A percentile compares a stretch with the other conserved stretches of the same genome.
phyloP scores from a whole-genome alignment of 2,797 vertebrate genomes.

The Dendrocincla tyrannina region DNA sequence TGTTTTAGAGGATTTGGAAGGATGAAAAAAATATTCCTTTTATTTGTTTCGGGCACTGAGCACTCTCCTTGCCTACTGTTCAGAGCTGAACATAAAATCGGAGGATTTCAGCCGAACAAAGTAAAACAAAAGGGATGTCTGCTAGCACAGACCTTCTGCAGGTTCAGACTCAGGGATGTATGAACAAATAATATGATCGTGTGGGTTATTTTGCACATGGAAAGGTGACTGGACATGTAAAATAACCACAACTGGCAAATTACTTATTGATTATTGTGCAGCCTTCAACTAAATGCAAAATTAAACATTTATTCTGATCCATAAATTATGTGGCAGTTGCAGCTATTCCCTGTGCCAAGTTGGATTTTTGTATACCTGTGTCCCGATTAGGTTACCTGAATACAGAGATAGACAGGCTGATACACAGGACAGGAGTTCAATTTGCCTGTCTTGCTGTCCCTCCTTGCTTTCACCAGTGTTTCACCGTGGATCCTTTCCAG shows the following conservation, averaged over 20 bases:
- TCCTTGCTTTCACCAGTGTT: background rate
- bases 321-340: constrained; percentile 34
- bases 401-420: background rate
- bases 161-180: background rate
- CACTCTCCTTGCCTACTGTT: background rate
- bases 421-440: background rate
- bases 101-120: background rate
- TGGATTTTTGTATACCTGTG: background rate
- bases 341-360: background rate
- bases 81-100: background rate
- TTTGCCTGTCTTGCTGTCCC: background rate
- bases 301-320: constrained; percentile 60
- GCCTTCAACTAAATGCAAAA: constrained; percentile 43
- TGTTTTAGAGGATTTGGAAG: background rate
- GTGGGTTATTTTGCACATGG: constrained; percentile 9
- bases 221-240: constrained; percentile 17
- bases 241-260: constrained; percentile 35
- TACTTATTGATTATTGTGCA: background rate
- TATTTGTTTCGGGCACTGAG: background rate
- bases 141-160: background rate
- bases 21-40: background rate
- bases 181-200: background rate
- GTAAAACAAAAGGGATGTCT: background rate
- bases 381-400: background rate
- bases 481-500: background rate